Base-by-base conservation (phyloP, 2,888 invertebrate species). In the Camptogramma bilineatum region DNA sequence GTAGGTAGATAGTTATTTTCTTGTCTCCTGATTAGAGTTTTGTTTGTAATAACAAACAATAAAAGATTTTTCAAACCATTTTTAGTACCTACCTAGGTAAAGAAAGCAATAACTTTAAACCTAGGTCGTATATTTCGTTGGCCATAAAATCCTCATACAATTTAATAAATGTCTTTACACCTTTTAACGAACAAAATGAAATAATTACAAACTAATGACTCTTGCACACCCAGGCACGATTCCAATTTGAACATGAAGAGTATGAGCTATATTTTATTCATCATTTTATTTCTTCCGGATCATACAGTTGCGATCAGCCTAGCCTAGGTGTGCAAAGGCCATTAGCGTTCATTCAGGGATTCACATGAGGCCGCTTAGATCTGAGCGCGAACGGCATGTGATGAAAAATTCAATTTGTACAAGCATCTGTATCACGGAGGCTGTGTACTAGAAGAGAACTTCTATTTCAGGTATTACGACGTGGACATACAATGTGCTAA, bases 371-470 rank as follows among this genome's bases (percentile, higher is more conserved):
- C 44, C 61, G 42, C 39, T 66, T 53, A 47, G 47, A 52, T 28
- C 16, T 39, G 51, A 17, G 16, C 39, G 46, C 31, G 47, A 60
- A 44, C 13, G 66, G 62, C 31, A 19, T 51, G 54, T 63, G 52
- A 54, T 64, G 66, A 64, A 69, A 66, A 69, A 66, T 53, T 66
- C 66, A 69, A 69, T 66, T 69, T 69, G 55, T 53, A 62, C 52
- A 55, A 66, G 64, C 56, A 48, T 53, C 44, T 24, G 24, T 56
- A 54, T 62, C 62, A 54, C n/a, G 13, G 44, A 56, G 1, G 9
- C 5, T 47, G 39, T 48, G 0, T 13, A 9, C 60, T 60, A 17
- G 61, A 65, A 65, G 42, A 19, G 56, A 31, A 13, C 3, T 3
- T 39, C 3, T 13, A 39, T 39, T 64, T 62, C 31, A 5, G 7